Evolutionary conservation across 2,888 invertebrate species (phyloP).

Genomic region (Trachelus iudaicus): DNA sequence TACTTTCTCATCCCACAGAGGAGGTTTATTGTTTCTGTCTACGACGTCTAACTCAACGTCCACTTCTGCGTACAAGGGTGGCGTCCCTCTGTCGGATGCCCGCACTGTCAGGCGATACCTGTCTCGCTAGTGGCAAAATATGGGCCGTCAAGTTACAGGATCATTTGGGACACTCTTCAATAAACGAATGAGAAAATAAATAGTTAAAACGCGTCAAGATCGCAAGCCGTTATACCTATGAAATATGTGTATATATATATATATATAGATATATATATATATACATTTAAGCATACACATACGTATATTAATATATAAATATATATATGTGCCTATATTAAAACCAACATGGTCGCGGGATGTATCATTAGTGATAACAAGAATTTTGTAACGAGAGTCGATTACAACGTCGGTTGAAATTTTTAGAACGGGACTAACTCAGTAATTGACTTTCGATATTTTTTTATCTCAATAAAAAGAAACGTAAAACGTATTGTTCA

Average conservation of each 20-base stretch:
- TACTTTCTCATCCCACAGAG: slow-evolving; percentile 94
- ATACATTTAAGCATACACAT: slow-evolving; percentile 4
- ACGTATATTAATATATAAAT: slow-evolving; percentile 61
- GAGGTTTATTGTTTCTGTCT: slow-evolving; percentile 98
- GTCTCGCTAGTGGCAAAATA: slow-evolving; percentile 89
- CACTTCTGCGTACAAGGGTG: slow-evolving; percentile 93
- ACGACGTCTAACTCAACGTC: slow-evolving; percentile 98
- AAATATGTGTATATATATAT: slow-evolving; percentile 22
- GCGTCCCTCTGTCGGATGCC: slow-evolving; percentile 94
- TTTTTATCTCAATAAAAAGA: background rate
- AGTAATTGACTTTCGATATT: background rate
- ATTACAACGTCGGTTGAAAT: slow-evolving; percentile 28
- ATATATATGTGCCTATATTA: slow-evolving; percentile 54
- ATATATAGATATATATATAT: slow-evolving; percentile 65
- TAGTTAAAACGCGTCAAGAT: slow-evolving; percentile 14
- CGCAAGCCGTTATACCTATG: slow-evolving; percentile 22
- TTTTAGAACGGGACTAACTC: slow-evolving; percentile 25
- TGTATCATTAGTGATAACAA: background rate
- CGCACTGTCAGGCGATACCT: slow-evolving; percentile 96
- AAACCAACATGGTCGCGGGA: background rate
- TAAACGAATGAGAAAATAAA: slow-evolving; percentile 9
- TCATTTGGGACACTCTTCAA: slow-evolving; percentile 60
- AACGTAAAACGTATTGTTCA: background rate
- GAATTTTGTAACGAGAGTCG: background rate
- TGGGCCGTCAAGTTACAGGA: slow-evolving; percentile 74